phyloP scores from a whole-genome alignment of 2,888 invertebrate species.

The Archips crataeganus region DNA sequence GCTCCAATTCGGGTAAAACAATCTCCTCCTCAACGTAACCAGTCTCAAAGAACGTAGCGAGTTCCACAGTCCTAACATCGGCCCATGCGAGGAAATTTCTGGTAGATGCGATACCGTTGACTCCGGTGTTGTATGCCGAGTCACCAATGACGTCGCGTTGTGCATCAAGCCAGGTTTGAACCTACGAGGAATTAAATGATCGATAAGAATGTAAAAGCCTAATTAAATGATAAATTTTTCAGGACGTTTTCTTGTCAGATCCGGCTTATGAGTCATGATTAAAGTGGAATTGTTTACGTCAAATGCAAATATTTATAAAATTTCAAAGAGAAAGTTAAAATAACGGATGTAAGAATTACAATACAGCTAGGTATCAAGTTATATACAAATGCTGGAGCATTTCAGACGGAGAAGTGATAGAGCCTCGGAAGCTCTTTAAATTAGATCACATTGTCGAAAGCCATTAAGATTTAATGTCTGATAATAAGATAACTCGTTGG shows the following conservation, averaged over 20 bases:
- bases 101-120: slow-evolving; percentile 56
- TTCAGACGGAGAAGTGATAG: too few relatives aligned
- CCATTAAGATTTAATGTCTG: too few relatives aligned
- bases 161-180: slow-evolving; percentile 62
- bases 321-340: not conserved
- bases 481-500: too few relatives aligned
- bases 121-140: slow-evolving; percentile 56
- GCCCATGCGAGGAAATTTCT: slow-evolving; percentile 67
- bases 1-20: slow-evolving; percentile 42
- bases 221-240: not conserved
- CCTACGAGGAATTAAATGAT: slow-evolving; percentile 54
- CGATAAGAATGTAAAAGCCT: not conserved
- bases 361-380: not conserved
- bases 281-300: not conserved
- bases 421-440: too few relatives aligned
- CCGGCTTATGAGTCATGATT: slow-evolving; percentile 13
- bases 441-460: too few relatives aligned
- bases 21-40: slow-evolving; percentile 65
- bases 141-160: slow-evolving; percentile 57
- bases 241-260: not conserved
- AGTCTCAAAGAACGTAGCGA: slow-evolving; percentile 63
- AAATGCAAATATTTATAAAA: not conserved
- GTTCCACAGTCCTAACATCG: slow-evolving; percentile 57
- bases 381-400: too few relatives aligned
- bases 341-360: not conserved